Evolutionary conservation across 1,140 invertebrate species (phyloP), one percentile per base, ranked within the genome.

Genomic region (Chrysomallon squamiferum): DNA sequence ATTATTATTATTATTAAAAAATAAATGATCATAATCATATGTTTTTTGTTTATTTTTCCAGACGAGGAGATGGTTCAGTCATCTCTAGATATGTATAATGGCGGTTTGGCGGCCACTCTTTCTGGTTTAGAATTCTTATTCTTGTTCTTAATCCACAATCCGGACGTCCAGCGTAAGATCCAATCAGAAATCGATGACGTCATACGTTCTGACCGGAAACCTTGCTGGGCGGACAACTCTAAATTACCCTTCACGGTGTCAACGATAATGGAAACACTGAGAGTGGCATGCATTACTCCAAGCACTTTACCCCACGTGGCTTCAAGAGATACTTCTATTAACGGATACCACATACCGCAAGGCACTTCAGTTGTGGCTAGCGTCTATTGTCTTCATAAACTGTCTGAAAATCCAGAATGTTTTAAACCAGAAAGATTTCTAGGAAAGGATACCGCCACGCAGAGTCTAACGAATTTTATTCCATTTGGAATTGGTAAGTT

Each of bases 341-440:
- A 66, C 33, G 69, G 62, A 2, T 71, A 69, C 56, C 20, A 35
- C 25, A 62, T 74, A 2, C 63, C 62, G 7, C 61, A 71, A 52
- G 67, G 62, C 6, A 71, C 63, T 6, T 64, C 67, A 1, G 78
- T 93, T 11, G 72, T 93, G 1, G 88, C 92, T 1, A 90, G 90
- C 66, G 50, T 90, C 15, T 88, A 88, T 25, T 89, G 89, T 20
- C 83, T 92, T 22, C 88, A 91, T 72, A 86, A 88, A 47, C 89
- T 92, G 72, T 70, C 87, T 1, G 52, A 50, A 4, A 64, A 72
- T 25, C 59, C 71, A 2, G 63, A 66, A n/a, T 41, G 25, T 7
- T 72, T 72, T 47, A 43, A 60, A 27, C 71, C 71, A 9, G 62
- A 72, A 47, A 33, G 71, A 29, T 65, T 66, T 27, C 30, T 72